Percentiles rank a stretch among this genome's conserved stretches.
Evolutionary conservation across 2,888 invertebrate species (phyloP).

Genomic region (Noctuana brunneofusca): DNA sequence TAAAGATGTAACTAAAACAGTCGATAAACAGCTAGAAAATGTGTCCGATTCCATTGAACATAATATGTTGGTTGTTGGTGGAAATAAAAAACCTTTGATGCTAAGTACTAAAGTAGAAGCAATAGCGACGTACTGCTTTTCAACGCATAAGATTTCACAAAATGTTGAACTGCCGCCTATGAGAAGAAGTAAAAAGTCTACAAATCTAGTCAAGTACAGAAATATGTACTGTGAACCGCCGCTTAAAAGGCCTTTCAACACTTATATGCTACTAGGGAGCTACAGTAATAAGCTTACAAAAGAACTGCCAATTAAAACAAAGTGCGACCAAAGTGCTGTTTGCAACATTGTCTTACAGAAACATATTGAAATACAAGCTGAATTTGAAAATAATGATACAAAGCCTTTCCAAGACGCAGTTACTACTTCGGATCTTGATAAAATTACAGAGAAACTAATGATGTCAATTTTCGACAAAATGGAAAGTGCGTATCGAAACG

Average conservation of each 20-base stretch:
- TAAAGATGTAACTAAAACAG: too few species aligned
- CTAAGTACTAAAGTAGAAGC: constrained; percentile 39
- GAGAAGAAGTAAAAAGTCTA: constrained; percentile 65
- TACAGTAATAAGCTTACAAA: constrained; percentile 42
- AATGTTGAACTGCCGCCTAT: constrained; percentile 43
- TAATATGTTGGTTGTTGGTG: not conserved
- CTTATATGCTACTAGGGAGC: constrained; percentile 58
- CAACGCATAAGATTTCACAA: constrained; percentile 45
- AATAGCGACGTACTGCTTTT: constrained; percentile 53
- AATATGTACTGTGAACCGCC: constrained; percentile 60
- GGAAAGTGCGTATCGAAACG: constrained; percentile 38
- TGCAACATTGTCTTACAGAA: constrained; percentile 42
- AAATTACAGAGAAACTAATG: constrained; percentile 61
- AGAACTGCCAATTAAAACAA: constrained; percentile 33
- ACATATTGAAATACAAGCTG: constrained; percentile 47
- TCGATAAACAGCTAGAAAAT: too few species aligned
- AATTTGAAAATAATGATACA: constrained; percentile 43
- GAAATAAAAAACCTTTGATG: constrained; percentile 22
- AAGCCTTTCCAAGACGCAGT: constrained; percentile 50
- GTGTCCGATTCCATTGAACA: too few species aligned
- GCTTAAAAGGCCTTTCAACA: constrained; percentile 54
- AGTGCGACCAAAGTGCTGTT: constrained; percentile 22
- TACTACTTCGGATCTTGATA: constrained; percentile 52
- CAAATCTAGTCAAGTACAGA: constrained; percentile 67
- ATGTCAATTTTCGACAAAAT: constrained; percentile 52